Percentiles rank a stretch among this genome's conserved stretches.
These are phyloP conservation scores for Lasioglossum albipes DNA, from an alignment of 1,140 invertebrate genomes.

Conservation along the genomic window DNA sequence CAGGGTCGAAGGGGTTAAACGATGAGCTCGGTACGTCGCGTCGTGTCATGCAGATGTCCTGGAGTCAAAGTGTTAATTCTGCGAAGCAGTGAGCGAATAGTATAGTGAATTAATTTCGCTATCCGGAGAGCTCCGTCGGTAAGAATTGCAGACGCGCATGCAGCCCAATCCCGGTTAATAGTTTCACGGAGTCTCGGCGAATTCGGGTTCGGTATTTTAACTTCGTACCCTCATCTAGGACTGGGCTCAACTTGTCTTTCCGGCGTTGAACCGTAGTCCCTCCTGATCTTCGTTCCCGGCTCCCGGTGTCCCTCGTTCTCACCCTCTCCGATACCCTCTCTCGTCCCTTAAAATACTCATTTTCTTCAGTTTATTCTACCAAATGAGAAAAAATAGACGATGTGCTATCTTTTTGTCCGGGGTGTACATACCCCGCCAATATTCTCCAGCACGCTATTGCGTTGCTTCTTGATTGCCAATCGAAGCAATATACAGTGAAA, in stretches of 20 bases:
- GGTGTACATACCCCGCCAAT: no score
- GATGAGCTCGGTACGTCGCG: no score
- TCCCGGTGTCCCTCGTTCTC: constrained; percentile 22
- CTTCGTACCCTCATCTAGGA: constrained; percentile 64
- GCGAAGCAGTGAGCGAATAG: not conserved
- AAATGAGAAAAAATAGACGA: no score
- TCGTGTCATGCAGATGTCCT: not conserved
- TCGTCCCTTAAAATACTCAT: no score
- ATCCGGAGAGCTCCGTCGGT: not conserved
- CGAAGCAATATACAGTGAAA: no score
- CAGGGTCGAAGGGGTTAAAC: no score
- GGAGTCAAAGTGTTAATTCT: not conserved
- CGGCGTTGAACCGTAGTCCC: constrained; percentile 13
- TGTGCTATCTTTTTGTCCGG: no score
- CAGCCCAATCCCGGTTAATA: constrained; percentile 71
- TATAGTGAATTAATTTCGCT: not conserved
- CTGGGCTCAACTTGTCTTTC: constrained; percentile 22
- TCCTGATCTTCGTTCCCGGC: constrained; percentile 33
- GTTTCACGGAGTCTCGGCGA: constrained; percentile 57
- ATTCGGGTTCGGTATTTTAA: constrained; percentile 68
- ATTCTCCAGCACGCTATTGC: no score
- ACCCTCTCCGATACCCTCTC: not conserved
- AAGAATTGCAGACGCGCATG: constrained; percentile 31
- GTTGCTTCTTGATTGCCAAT: no score
- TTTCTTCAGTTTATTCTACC: no score